Evolutionary conservation across 64 coral and sea anemone genomes (phyloP).

Genomic region (Montipora foliosa): DNA sequence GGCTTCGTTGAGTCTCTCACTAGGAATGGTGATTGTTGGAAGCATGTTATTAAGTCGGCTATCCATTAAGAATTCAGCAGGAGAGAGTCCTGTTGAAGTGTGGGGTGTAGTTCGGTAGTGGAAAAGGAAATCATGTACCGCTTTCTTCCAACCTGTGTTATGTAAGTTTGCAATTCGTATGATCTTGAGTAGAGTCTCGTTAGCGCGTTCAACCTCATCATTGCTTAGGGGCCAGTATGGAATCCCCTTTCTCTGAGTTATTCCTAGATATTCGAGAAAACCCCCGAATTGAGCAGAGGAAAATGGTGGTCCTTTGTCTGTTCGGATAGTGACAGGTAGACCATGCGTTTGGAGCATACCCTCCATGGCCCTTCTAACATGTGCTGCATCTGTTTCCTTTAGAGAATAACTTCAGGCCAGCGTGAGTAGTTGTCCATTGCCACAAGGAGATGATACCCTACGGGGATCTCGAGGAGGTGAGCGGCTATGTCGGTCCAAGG

Average conservation of each 20-base stretch:
- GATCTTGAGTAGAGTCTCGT: constrained; percentile 15
- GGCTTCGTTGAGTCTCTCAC: background rate
- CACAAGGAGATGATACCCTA: constrained; percentile 8
- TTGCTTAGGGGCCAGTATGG: constrained; percentile 29
- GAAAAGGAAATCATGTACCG: constrained; percentile 17
- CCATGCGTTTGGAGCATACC: constrained; percentile 48
- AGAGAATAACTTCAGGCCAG: constrained; percentile 58
- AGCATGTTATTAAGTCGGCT: constrained; percentile 24
- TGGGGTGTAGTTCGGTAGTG: constrained; percentile 45
- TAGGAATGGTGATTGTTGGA: constrained; percentile 1
- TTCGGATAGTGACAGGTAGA: constrained; percentile 5
- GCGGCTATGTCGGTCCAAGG: constrained; percentile 19
- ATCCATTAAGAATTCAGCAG: constrained; percentile 24
- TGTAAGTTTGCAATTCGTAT: constrained; percentile 45
- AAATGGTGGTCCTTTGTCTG: constrained; percentile 23
- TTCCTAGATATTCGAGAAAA: background rate
- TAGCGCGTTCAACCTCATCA: background rate
- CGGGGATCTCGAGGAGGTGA: constrained; percentile 3
- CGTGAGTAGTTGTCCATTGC: constrained; percentile 29
- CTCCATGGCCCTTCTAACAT: constrained; percentile 47
- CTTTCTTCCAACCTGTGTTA: constrained; percentile 37
- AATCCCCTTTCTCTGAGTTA: background rate
- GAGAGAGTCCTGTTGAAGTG: constrained; percentile 31
- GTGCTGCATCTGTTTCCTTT: constrained; percentile 48
- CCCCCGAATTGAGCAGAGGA: background rate